These are phyloP conservation scores for Melanerpes aurifrons DNA, from an alignment of 2,113 vertebrate genomes.

Conservation along the genomic window DNA sequence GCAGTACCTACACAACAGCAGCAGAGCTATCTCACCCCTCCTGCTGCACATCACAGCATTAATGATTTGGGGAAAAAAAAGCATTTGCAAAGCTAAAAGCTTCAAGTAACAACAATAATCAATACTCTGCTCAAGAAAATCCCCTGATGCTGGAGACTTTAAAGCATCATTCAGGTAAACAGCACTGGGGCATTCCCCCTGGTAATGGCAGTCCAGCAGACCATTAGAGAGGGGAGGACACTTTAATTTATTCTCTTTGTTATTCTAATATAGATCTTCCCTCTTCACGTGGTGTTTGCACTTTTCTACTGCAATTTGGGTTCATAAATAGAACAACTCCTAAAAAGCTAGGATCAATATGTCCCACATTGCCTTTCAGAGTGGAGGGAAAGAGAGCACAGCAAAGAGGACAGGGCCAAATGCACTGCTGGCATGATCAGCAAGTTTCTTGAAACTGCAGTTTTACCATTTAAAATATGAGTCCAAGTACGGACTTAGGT, in stretches of 20 bases:
- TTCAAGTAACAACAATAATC: slow-evolving; percentile 63
- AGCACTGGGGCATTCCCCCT: neutral
- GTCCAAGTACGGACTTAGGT: neutral
- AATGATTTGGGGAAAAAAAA: slow-evolving; percentile 46
- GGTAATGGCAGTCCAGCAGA: fast-evolving
- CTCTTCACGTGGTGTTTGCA: neutral
- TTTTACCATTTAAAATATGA: neutral
- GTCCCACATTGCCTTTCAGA: neutral
- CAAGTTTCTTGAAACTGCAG: neutral
- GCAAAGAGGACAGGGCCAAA: neutral
- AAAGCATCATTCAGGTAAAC: slow-evolving; percentile 15
- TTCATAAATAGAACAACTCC: slow-evolving; percentile 28
- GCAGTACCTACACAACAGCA: neutral
- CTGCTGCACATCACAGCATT: neutral
- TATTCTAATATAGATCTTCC: slow-evolving; percentile 39
- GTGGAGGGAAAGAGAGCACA: neutral
- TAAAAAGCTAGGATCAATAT: slow-evolving; percentile 52
- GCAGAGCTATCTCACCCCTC: neutral
- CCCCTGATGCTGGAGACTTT: neutral
- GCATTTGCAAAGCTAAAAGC: slow-evolving; percentile 46
- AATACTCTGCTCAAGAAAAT: slow-evolving; percentile 37
- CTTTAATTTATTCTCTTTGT: slow-evolving; percentile 42
- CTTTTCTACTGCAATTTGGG: neutral
- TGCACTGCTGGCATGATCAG: neutral
- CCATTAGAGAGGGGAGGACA: neutral